phyloP scores from a whole-genome alignment of 2,113 vertebrate species.

The Nibea coibor region DNA sequence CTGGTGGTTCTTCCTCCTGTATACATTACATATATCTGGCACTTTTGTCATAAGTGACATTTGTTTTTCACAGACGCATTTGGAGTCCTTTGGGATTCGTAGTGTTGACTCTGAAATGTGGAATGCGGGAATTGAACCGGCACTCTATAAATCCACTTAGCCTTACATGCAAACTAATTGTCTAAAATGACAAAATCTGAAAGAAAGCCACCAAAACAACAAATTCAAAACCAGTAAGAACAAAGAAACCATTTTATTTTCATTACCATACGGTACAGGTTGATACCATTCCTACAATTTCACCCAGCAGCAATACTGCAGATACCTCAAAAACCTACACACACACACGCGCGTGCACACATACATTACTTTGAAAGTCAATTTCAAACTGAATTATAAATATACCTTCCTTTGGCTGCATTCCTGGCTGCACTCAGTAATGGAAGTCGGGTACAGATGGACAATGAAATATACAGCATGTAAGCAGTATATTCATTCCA shows the following conservation, averaged over 20 bases:
- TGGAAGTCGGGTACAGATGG: neutral
- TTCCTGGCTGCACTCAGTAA: conserved; percentile 10
- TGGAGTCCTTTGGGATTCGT: neutral
- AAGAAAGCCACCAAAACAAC: neutral
- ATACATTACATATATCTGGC: neutral
- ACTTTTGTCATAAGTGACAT: neutral
- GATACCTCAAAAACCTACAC: neutral
- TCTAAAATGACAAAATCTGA: no score
- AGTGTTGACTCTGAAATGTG: neutral
- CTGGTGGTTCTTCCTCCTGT: neutral
- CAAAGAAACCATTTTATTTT: no score
- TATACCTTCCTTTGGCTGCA: conserved; percentile 1
- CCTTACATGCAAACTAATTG: neutral
- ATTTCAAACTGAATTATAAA: conserved; percentile 22
- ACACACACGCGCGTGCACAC: neutral
- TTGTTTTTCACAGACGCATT: conserved; percentile 1
- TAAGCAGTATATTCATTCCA: neutral
- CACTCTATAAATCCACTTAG: neutral
- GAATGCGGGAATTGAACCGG: neutral
- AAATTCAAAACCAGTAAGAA: neutral
- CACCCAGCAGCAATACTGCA: neutral
- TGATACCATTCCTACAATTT: neutral
- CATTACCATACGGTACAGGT: neutral
- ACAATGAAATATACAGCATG: conserved; percentile 12
- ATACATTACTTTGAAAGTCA: neutral